Conservation (phyloP, 2,113 vertebrate genomes). For the Tricholaema leucomelas region DNA sequence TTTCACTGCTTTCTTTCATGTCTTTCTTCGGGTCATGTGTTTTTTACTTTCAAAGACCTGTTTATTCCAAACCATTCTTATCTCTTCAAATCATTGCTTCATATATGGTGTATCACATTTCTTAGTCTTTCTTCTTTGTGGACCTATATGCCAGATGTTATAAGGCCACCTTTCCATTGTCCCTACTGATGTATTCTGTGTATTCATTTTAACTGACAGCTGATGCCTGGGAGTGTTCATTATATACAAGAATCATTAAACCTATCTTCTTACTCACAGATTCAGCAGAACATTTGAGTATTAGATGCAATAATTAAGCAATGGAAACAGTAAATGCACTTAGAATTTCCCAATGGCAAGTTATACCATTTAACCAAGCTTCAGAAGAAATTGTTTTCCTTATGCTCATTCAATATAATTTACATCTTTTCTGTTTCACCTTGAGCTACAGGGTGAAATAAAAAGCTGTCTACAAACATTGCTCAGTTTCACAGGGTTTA, state of each 20-base stretch:
- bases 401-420: background rate
- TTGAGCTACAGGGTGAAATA: background rate
- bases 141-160: conserved; percentile 17
- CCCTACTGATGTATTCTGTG: background rate
- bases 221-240: background rate
- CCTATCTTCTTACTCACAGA: background rate
- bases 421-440: background rate
- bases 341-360: background rate
- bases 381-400: background rate
- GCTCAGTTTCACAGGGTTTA: background rate
- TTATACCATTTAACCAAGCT: background rate
- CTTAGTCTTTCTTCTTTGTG: background rate
- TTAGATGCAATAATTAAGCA: background rate
- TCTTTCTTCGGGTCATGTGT: background rate
- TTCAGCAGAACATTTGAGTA: background rate
- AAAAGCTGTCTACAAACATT: background rate
- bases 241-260: background rate
- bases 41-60: background rate
- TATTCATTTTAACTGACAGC: background rate
- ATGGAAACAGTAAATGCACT: background rate
- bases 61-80: background rate
- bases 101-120: conserved; percentile 12
- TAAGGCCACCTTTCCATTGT: background rate
- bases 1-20: background rate
- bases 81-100: conserved; percentile 15